Conservation (phyloP, 2,113 vertebrate species). For the Etheostoma cragini region DNA sequence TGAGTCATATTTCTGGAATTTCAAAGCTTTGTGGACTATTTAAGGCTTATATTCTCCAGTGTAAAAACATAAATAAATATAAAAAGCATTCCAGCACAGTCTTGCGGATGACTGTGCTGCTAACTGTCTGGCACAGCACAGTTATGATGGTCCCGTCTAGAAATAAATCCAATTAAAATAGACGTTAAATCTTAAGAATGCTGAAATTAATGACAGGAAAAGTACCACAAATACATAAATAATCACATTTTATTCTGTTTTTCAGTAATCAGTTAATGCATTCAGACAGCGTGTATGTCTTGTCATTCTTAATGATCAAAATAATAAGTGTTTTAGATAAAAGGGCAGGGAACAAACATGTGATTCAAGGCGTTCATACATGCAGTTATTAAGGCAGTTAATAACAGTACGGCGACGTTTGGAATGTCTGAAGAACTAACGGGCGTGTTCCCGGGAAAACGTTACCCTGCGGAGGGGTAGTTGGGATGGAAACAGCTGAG, state of each 20-base stretch:
- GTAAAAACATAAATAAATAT: not conserved
- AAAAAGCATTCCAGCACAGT: not conserved
- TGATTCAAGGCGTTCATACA: not conserved
- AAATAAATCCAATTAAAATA: not conserved
- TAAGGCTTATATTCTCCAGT: not conserved
- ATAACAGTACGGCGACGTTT: not conserved
- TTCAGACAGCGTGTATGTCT: not conserved
- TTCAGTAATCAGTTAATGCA: constrained; percentile 4
- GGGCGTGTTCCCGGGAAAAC: not conserved
- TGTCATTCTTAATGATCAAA: not conserved
- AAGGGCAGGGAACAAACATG: not conserved
- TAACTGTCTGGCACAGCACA: not conserved
- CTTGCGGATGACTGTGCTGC: not conserved
- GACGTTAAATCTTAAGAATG: not conserved
- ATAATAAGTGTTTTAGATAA: not conserved
- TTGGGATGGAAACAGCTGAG: not conserved
- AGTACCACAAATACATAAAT: not conserved
- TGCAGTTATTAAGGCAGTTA: constrained; percentile 17
- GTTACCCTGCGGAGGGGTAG: not conserved
- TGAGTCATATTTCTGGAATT: not conserved
- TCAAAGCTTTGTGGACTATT: not conserved
- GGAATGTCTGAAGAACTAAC: constrained; percentile 12
- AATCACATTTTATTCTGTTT: constrained; percentile 27
- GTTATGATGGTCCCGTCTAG: not conserved
- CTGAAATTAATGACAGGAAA: not conserved